Base-by-base conservation (phyloP, 2,113 vertebrate species). In the Chrysochloris asiatica region DNA sequence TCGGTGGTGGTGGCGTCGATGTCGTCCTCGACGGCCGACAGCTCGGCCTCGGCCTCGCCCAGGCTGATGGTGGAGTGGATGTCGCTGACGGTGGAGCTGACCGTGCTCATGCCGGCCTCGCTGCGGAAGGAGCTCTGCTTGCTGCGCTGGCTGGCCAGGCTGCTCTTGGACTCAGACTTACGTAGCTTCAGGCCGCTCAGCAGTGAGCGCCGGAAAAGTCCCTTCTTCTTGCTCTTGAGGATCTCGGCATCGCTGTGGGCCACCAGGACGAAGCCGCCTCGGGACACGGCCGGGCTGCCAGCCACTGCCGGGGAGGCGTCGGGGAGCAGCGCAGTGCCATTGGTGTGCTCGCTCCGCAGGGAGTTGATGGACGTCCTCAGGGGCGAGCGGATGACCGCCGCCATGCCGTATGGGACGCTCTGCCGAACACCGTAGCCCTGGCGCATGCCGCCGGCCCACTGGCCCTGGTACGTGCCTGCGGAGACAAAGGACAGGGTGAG, bases 91-190 rank as follows among this genome's bases (percentile, higher is more conserved):
- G 99, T 98, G 30, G 99, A 99, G 98, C 99, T 99, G 90, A 99
- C 98, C 0, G 99, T 99, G 97, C 99, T 99, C 99, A 99, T 99
- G 90, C 99, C 99, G 0, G 99, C 99, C 97, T 99, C 99, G 76
- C 99, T 99, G 94, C 99, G 99, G 98, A 99, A 99, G 8, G 99
- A 99, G 98, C 99, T 99, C 98, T 99, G 99, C 97, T 99, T 99
- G 98, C 99, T 99, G 95, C 99, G 98, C 96, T 99, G 99, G 97
- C 99, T 99, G 94, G 99, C 99, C 97, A 99, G 95, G 17, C 99
- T 99, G 96, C 99, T 99, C 97, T 99, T 99, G 95, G 99, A 99
- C 96, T 99, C 99, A 0, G 99, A 99, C 93, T 99, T 99, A 24
- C 99, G 99, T 88, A 99, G 98, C 97, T 99, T 99, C 96, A 99